Evolutionary conservation across 2,797 vertebrate species (phyloP), one percentile per base, ranked within the genome.

Genomic region (Pipistrellus kuhlii): DNA sequence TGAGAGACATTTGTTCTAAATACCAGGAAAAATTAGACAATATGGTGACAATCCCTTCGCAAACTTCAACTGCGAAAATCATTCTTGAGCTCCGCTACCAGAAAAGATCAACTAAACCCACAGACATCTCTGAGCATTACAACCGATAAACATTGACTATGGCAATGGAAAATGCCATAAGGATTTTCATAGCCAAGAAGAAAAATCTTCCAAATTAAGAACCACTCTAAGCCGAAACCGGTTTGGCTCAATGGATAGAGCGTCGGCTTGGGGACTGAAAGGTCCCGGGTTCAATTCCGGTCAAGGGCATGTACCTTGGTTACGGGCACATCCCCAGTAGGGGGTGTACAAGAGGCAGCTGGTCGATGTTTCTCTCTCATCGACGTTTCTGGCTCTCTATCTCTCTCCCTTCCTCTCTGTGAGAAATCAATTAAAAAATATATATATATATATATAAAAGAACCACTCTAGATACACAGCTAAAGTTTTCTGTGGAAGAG

Each of bases 1-100:
- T 95, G 78, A 90, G 92, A 95, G 66, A 89, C 8, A 8, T 85
- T 91, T 92, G 84, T 93, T 95, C 71, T 95, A 96, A 96, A 95
- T 64, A 83, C 27, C 23, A 88, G 94, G 69, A 78, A 77, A 88
- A 93, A 95, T 94, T 86, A 86, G 87, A 92, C 75, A 94, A 84
- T 78, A 69, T 71, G 69, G 94, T 95, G 75, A 86, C 78, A 93
- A 69, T 75, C 59, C 2, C 3, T 95, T 83, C 38, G 53, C 9
- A 80, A 93, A 90, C 53, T 89, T 95, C 91, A 85, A 69, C 76
- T 88, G 78, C 82, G 93, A 93, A 86, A 92, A 93, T 93, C 75
- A 93, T 90, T 81, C n/a, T 85, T 32, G 53, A 94, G 78, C 41
- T 35, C 59, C 80, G 59, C 62, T 94, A 44, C 53, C 94, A 59